Evolutionary conservation across 2,113 vertebrate genomes (phyloP).

Genomic region (Osmerus mordax): DNA sequence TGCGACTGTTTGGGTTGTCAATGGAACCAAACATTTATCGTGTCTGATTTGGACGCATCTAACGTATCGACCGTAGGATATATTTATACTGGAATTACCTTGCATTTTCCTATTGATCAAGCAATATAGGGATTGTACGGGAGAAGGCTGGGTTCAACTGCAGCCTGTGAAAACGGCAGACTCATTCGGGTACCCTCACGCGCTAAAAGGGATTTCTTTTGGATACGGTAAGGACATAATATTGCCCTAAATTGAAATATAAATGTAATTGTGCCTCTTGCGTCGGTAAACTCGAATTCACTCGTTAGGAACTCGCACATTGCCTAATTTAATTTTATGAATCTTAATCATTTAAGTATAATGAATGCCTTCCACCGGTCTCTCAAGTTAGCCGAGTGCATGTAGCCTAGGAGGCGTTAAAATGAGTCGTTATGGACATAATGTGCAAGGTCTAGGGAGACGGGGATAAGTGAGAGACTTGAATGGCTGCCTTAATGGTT

Average conservation of each 20-base stretch:
- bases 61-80: constrained; percentile 42
- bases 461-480: constrained; percentile 40
- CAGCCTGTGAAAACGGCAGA: constrained; percentile 41
- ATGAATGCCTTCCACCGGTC: constrained; percentile 44
- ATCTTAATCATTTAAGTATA: constrained; percentile 43
- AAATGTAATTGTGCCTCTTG: constrained; percentile 35
- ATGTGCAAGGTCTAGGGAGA: constrained; percentile 37
- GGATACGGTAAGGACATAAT: constrained; percentile 51
- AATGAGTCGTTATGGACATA: constrained; percentile 43
- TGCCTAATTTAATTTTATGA: constrained; percentile 19
- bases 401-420: constrained; percentile 31
- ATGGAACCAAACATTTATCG: constrained; percentile 33
- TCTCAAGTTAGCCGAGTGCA: constrained; percentile 53
- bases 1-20: constrained; percentile 43
- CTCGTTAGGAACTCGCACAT: constrained; percentile 36
- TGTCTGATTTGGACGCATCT: constrained; percentile 38
- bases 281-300: constrained; percentile 42
- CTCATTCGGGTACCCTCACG: constrained; percentile 60
- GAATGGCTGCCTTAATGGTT: constrained; percentile 45
- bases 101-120: constrained; percentile 10
- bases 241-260: constrained; percentile 16
- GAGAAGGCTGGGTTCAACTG: constrained; percentile 50
- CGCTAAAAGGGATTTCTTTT: constrained; percentile 54
- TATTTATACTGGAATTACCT: constrained; percentile 50
- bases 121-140: constrained; percentile 33